Evolutionary conservation across 2,888 invertebrate species (phyloP).

Genomic region (Drosophila merina): DNA sequence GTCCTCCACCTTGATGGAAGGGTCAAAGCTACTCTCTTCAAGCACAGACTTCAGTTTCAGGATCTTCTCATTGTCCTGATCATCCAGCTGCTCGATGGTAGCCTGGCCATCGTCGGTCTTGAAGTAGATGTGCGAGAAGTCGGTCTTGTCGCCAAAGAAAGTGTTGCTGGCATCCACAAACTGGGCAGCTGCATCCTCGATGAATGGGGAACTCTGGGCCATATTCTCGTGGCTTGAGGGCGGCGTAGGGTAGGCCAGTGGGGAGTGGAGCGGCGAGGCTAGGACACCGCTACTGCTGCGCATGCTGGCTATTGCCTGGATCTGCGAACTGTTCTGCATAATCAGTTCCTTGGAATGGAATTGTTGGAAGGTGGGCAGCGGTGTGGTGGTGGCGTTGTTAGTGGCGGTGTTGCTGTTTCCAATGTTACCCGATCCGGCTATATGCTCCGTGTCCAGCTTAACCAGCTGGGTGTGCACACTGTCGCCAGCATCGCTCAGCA

Average conservation of each 20-base stretch:
- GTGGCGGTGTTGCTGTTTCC: constrained; percentile 25
- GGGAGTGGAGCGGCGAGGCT: constrained; percentile 88
- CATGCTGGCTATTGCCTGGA: constrained; percentile 81
- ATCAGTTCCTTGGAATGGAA: constrained; percentile 87
- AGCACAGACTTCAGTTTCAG: constrained; percentile 83
- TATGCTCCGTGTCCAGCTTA: constrained; percentile 61
- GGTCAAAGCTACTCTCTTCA: constrained; percentile 81
- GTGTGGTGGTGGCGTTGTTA: constrained; percentile 85
- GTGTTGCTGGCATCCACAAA: constrained; percentile 82
- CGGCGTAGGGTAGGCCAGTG: constrained; percentile 93
- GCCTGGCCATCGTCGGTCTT: constrained; percentile 68
- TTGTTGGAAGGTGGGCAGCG: constrained; percentile 92
- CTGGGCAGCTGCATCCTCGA: constrained; percentile 81
- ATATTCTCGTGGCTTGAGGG: constrained; percentile 93
- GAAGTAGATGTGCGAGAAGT: constrained; percentile 79
- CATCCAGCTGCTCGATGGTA: constrained; percentile 68
- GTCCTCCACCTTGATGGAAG: constrained; percentile 82
- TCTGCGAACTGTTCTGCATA: constrained; percentile 82
- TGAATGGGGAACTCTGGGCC: constrained; percentile 83
- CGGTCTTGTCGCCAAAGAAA: constrained; percentile 83
- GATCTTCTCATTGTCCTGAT: constrained; percentile 83
- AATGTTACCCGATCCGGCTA: constrained; percentile 2
- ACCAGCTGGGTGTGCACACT: constrained; percentile 57
- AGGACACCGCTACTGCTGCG: constrained; percentile 83
- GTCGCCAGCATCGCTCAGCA: constrained; percentile 53